Evolutionary conservation across 1,140 invertebrate species (phyloP).

Genomic region (Sarcophaga bullata): DNA sequence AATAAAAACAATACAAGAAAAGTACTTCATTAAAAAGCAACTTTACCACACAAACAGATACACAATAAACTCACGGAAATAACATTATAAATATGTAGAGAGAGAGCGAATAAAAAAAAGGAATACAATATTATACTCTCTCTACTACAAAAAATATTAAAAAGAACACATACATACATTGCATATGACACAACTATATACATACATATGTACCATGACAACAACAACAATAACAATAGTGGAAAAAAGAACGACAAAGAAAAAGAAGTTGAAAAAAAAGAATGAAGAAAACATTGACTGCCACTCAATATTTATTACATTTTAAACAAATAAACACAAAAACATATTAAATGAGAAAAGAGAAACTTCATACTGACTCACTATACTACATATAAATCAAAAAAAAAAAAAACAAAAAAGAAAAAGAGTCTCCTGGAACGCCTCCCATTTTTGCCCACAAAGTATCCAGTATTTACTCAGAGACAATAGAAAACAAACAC

Average conservation of each 20-base stretch:
- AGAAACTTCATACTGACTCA: background rate
- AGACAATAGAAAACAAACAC: background rate
- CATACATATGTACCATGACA: background rate
- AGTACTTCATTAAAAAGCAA: slow-evolving; percentile 30
- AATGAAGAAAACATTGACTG: slow-evolving; percentile 48
- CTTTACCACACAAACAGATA: background rate
- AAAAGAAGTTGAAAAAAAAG: slow-evolving; percentile 46
- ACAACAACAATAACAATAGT: slow-evolving; percentile 16
- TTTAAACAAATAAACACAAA: slow-evolving; percentile 65
- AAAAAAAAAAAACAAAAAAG: background rate
- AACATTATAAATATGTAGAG: background rate
- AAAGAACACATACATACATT: too few relatives aligned
- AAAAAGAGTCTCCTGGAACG: background rate
- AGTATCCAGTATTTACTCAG: background rate
- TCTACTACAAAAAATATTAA: too few relatives aligned
- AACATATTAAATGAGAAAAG: background rate
- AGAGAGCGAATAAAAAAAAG: too few relatives aligned
- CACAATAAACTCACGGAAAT: background rate
- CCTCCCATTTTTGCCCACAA: slow-evolving; percentile 8
- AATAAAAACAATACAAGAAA: background rate
- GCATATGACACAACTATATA: background rate
- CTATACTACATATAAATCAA: background rate
- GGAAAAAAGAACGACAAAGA: background rate
- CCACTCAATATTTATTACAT: slow-evolving; percentile 63
- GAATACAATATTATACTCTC: too few relatives aligned